Percentiles rank a stretch among this genome's conserved stretches.
phyloP scores from a whole-genome alignment of 2,888 invertebrate species.

The Dorcus hopei region DNA sequence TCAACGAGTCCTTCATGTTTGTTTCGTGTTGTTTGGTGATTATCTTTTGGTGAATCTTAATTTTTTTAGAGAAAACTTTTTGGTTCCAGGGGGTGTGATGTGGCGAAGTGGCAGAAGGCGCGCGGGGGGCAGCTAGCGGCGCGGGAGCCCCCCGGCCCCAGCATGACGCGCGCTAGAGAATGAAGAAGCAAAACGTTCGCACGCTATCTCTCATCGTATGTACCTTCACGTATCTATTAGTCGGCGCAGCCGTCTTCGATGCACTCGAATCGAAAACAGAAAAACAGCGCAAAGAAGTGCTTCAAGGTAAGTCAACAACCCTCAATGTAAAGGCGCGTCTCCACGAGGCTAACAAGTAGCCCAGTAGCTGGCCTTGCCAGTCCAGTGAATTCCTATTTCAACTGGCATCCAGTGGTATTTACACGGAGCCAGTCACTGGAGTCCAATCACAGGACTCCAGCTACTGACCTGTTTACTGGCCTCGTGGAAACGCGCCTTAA shows the following conservation, averaged over 20 bases:
- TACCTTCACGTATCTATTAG: slow-evolving; percentile 98
- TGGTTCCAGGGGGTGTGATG: slow-evolving; percentile 37
- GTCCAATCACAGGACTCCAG: too few species aligned
- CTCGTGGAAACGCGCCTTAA: too few species aligned
- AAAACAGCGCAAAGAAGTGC: slow-evolving; percentile 81
- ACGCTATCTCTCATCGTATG: slow-evolving; percentile 99
- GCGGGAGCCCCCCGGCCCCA: slow-evolving; percentile 48
- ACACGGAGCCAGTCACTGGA: too few species aligned
- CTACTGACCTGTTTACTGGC: too few species aligned
- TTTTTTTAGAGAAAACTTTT: background rate
- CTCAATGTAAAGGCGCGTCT: too few species aligned
- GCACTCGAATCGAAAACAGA: slow-evolving; percentile 97
- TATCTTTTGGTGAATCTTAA: too few species aligned
- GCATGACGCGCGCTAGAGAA: slow-evolving; percentile 73
- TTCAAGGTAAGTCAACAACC: slow-evolving; percentile 65
- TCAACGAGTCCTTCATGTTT: too few species aligned
- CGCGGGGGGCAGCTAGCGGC: slow-evolving; percentile 49
- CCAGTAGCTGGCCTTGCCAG: too few species aligned
- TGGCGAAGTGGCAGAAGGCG: slow-evolving; percentile 38
- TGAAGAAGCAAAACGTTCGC: slow-evolving; percentile 99
- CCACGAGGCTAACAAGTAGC: too few species aligned
- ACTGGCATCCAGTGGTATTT: too few species aligned
- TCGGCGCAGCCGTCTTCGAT: slow-evolving; percentile 99
- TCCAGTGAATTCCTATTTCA: too few species aligned
- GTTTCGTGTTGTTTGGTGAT: too few species aligned